A percentile compares a stretch with the other conserved stretches of the same genome.
Evolutionary conservation across 2,888 invertebrate genomes (phyloP).

Genomic region (Eupithecia pulchellata): DNA sequence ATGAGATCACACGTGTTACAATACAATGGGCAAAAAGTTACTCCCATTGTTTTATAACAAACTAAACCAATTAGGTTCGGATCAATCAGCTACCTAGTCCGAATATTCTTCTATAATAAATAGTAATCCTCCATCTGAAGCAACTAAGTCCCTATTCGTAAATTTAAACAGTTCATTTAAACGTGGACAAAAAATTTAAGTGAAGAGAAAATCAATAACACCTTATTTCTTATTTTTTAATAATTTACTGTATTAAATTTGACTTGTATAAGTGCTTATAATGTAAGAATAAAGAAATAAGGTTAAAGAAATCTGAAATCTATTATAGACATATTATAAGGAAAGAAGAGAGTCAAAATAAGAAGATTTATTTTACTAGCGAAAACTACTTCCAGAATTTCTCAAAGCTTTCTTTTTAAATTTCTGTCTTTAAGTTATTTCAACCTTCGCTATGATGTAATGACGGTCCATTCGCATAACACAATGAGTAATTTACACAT

Average conservation of each 20-base stretch:
- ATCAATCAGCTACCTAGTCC: neutral
- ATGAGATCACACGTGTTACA: slow-evolving; percentile 50
- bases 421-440: neutral
- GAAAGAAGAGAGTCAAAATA: neutral
- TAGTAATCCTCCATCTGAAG: no score
- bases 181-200: no score
- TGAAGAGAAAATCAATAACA: no score
- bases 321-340: no score
- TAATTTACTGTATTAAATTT: no score
- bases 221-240: no score
- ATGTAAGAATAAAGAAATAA: no score
- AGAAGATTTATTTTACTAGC: neutral
- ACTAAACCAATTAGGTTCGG: slow-evolving; percentile 15
- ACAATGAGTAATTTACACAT: slow-evolving; percentile 35
- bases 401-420: neutral
- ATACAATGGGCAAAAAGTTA: slow-evolving; percentile 46
- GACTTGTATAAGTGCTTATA: no score
- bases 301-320: no score
- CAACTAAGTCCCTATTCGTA: no score
- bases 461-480: slow-evolving; percentile 13
- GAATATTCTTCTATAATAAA: no score
- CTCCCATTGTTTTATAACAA: slow-evolving; percentile 30
- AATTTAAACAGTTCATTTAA: no score
- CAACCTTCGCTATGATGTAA: slow-evolving; percentile 12
- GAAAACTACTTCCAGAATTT: neutral